Conservation (phyloP, 1,140 invertebrate genomes). For the Aphelinus certus region DNA sequence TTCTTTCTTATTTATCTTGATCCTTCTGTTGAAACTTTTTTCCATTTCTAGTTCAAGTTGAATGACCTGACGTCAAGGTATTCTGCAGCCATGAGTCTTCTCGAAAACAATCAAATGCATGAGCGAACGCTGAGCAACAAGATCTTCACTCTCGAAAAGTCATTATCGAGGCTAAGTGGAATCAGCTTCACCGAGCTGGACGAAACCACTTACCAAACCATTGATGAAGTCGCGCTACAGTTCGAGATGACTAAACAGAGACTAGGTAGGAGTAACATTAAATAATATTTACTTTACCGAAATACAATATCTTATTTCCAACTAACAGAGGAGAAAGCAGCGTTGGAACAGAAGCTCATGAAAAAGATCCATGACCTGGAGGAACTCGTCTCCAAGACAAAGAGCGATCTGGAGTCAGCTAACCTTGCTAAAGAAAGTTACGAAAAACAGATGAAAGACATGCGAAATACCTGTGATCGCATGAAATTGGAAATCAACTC, state of each 20-base stretch:
- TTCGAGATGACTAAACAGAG: slow-evolving; percentile 53
- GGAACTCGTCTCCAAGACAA: slow-evolving; percentile 46
- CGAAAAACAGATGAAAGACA: slow-evolving; percentile 61
- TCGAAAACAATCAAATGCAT: slow-evolving; percentile 50
- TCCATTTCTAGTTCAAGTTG: slow-evolving; percentile 45
- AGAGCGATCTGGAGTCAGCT: slow-evolving; percentile 51
- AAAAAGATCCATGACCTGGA: slow-evolving; percentile 53
- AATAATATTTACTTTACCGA: too few species aligned
- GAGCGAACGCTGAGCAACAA: slow-evolving; percentile 50
- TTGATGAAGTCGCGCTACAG: slow-evolving; percentile 56
- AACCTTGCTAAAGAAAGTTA: slow-evolving; percentile 54
- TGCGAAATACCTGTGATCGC: slow-evolving; percentile 59
- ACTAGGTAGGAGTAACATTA: slow-evolving; percentile 29
- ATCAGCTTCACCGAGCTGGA: slow-evolving; percentile 55
- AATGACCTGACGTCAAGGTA: slow-evolving; percentile 55
- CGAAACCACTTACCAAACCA: slow-evolving; percentile 58
- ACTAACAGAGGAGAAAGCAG: slow-evolving; percentile 53
- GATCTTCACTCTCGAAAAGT: slow-evolving; percentile 51
- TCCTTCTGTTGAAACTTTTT: background rate
- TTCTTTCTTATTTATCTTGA: too few species aligned
- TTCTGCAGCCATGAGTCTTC: slow-evolving; percentile 49
- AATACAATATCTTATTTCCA: background rate
- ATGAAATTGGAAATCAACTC: slow-evolving; percentile 43
- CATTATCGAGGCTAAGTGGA: slow-evolving; percentile 52
- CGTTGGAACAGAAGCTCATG: slow-evolving; percentile 52